Conservation (phyloP, 1,140 invertebrate genomes). For the Cryptotermes secundus region DNA sequence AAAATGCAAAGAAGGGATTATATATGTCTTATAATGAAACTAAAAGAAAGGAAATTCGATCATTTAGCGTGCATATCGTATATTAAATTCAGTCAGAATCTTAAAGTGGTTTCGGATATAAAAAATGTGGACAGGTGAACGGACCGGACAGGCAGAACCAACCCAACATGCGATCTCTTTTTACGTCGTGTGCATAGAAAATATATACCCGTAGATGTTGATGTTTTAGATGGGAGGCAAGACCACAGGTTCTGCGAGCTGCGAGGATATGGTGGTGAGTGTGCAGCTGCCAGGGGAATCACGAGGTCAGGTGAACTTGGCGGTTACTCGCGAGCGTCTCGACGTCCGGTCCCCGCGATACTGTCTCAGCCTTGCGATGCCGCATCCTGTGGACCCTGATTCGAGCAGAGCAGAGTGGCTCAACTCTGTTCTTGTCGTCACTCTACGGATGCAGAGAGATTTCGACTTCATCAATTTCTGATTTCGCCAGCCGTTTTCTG, state of each 20-base stretch:
- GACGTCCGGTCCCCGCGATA: slow-evolving; percentile 64
- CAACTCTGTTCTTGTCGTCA: slow-evolving; percentile 65
- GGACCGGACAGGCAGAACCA: too few relatives aligned
- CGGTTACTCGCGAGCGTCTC: slow-evolving; percentile 67
- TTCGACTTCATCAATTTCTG: slow-evolving; percentile 83
- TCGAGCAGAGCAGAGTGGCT: slow-evolving; percentile 77
- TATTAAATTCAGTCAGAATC: too few relatives aligned
- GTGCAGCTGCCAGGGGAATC: slow-evolving; percentile 73
- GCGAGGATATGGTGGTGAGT: slow-evolving; percentile 78
- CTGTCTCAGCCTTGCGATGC: slow-evolving; percentile 70
- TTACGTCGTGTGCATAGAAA: too few relatives aligned
- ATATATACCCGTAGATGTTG: too few relatives aligned
- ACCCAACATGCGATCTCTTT: too few relatives aligned
- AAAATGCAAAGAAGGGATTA: too few relatives aligned
- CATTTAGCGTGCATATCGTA: too few relatives aligned
- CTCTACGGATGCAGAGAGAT: slow-evolving; percentile 69
- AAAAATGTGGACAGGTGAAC: too few relatives aligned
- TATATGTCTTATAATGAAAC: too few relatives aligned
- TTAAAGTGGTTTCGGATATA: too few relatives aligned
- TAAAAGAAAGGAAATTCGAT: too few relatives aligned
- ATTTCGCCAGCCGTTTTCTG: not conserved
- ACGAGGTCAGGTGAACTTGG: slow-evolving; percentile 64
- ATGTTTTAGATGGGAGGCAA: slow-evolving; percentile 75
- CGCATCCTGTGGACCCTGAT: slow-evolving; percentile 77
- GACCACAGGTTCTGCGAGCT: slow-evolving; percentile 76